phyloP scores from a whole-genome alignment of 2,797 vertebrate species.

The Mus spretus region DNA sequence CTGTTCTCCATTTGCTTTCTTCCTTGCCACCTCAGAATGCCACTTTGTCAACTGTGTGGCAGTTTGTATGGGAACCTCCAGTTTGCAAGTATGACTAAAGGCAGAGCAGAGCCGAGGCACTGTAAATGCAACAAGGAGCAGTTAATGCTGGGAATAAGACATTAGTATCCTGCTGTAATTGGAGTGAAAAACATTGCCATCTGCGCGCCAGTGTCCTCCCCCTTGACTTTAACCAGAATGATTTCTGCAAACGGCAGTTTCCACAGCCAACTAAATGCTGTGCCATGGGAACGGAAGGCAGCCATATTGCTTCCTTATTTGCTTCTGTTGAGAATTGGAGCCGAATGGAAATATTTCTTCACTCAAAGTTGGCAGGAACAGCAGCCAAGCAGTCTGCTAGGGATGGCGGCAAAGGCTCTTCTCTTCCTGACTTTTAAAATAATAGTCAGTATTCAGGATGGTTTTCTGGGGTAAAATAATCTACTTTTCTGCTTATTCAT shows the following conservation, averaged over 20 bases:
- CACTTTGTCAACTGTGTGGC: conserved; percentile 50
- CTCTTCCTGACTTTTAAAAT: conserved; percentile 21
- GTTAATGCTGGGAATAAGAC: conserved; percentile 65
- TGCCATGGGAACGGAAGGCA: conserved; percentile 73
- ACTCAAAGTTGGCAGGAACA: conserved; percentile 72
- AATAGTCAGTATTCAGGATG: conserved; percentile 66
- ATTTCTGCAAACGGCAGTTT: conserved; percentile 71
- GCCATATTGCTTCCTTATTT: conserved; percentile 79
- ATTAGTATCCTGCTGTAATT: conserved; percentile 68
- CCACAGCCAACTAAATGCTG: conserved; percentile 70
- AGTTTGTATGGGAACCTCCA: not conserved
- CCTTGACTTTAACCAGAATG: conserved; percentile 66
- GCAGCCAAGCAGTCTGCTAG: conserved; percentile 73
- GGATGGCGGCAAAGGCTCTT: conserved; percentile 43
- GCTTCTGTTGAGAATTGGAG: conserved; percentile 71
- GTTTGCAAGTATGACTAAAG: conserved; percentile 57
- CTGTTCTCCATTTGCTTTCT: conserved; percentile 55
- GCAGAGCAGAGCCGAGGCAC: conserved; percentile 12
- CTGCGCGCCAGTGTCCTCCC: conserved; percentile 55
- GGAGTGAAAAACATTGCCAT: conserved; percentile 57
- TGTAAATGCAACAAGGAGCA: conserved; percentile 53
- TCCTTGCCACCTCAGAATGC: conserved; percentile 57
- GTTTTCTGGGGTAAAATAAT: conserved; percentile 57
- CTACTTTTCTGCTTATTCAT: conserved; percentile 70
- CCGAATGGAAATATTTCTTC: conserved; percentile 73